Evolutionary conservation across 2,888 invertebrate genomes (phyloP).

Genomic region (Melanchra persicariae): DNA sequence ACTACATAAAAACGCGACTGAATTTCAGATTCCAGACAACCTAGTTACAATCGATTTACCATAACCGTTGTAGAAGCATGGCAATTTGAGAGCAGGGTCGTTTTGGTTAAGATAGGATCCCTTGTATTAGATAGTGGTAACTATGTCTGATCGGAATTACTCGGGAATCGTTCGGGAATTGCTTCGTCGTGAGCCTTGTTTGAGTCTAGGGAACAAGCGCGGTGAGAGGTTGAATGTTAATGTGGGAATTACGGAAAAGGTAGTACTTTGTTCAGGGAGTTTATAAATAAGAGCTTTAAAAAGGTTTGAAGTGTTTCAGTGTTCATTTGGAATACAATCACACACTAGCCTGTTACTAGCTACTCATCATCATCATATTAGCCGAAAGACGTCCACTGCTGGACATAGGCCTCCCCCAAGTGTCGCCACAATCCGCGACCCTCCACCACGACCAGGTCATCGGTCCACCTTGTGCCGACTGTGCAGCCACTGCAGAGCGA

Average conservation of each 20-base stretch:
- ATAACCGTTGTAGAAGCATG: constrained; percentile 42
- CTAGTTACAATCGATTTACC: constrained; percentile 52
- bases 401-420: no score
- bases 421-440: no score
- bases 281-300: neutral
- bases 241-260: constrained; percentile 40
- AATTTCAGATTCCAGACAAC: constrained; percentile 32
- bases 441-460: no score
- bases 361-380: no score
- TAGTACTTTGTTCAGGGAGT: neutral
- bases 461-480: no score
- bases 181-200: constrained; percentile 44
- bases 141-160: constrained; percentile 50
- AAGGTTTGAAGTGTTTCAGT: neutral
- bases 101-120: constrained; percentile 51
- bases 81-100: constrained; percentile 32
- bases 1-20: constrained; percentile 34
- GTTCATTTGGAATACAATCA: neutral
- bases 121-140: constrained; percentile 38
- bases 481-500: no score
- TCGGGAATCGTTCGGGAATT: constrained; percentile 27
- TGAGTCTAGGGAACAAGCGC: constrained; percentile 24
- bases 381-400: no score
- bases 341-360: no score
- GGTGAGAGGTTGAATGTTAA: constrained; percentile 41